These are phyloP conservation scores for Metalampra italica DNA, from an alignment of 2,888 invertebrate genomes.

Conservation along the genomic window DNA sequence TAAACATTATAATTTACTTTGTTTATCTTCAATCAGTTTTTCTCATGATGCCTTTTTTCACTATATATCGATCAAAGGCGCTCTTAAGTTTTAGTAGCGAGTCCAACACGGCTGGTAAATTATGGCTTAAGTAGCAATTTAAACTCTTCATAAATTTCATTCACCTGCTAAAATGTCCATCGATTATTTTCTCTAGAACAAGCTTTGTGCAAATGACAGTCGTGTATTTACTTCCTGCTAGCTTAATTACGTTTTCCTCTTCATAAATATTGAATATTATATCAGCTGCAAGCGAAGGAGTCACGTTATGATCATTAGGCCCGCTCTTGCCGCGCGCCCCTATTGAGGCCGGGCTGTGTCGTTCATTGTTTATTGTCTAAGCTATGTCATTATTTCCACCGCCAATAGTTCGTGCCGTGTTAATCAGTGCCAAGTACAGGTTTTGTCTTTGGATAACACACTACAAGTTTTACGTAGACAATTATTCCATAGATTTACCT, in stretches of 20 bases:
- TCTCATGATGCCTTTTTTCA: too few species aligned
- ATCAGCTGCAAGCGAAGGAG: not conserved
- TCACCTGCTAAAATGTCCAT: too few species aligned
- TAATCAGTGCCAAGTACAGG: not conserved
- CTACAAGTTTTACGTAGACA: slow-evolving; percentile 9
- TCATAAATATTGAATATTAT: not conserved
- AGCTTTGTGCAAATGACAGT: not conserved
- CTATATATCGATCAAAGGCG: too few species aligned
- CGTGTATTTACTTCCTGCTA: not conserved
- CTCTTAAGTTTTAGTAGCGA: too few species aligned
- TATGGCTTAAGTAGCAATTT: too few species aligned
- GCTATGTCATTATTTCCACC: slow-evolving; percentile 28
- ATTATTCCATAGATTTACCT: slow-evolving; percentile 6
- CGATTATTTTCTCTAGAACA: too few species aligned
- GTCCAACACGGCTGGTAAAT: too few species aligned
- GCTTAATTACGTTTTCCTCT: not conserved
- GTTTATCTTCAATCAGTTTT: too few species aligned
- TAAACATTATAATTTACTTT: too few species aligned
- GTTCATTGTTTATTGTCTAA: slow-evolving; percentile 43
- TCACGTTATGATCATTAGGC: slow-evolving; percentile 1
- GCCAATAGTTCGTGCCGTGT: slow-evolving; percentile 11
- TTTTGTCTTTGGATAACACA: too few species aligned
- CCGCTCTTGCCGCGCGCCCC: not conserved
- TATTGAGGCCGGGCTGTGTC: not conserved
- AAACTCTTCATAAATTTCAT: too few species aligned